Conservation (phyloP, 2,113 vertebrate genomes). For the Tupaia tana region DNA sequence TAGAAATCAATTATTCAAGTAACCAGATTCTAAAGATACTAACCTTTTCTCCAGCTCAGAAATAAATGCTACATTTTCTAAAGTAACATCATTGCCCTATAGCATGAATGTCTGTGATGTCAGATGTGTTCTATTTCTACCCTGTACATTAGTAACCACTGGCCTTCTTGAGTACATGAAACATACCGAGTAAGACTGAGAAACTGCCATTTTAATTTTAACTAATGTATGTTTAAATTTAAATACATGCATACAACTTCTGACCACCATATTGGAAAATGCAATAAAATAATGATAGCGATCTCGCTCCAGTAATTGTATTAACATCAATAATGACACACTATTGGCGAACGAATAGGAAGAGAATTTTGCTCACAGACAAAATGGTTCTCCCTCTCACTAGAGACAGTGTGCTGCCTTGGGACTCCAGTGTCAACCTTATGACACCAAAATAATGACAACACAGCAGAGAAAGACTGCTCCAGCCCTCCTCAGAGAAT, state of each 20-base stretch:
- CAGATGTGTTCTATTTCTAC: neutral
- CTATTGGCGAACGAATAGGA: neutral
- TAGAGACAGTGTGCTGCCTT: neutral
- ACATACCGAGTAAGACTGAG: neutral
- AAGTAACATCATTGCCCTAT: neutral
- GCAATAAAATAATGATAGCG: neutral
- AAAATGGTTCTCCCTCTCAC: neutral
- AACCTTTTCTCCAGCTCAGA: neutral
- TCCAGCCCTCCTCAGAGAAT: neutral
- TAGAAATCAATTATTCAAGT: conserved; percentile 8
- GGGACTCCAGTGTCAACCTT: neutral
- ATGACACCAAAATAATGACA: neutral
- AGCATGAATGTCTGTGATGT: neutral
- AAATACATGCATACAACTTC: neutral
- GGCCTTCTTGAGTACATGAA: neutral
- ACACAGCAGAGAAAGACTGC: neutral
- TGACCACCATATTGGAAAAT: neutral
- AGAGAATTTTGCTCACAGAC: neutral
- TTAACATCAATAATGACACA: neutral
- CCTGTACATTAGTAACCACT: neutral
- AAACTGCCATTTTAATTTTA: neutral
- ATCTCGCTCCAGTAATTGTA: neutral
- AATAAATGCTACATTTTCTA: neutral
- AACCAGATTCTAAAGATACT: neutral
- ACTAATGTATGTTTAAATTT: neutral